Percentiles rank a stretch among this genome's conserved stretches.
Conservation (phyloP, 1,140 invertebrate genomes). For the Sminthurinus signatus region DNA sequence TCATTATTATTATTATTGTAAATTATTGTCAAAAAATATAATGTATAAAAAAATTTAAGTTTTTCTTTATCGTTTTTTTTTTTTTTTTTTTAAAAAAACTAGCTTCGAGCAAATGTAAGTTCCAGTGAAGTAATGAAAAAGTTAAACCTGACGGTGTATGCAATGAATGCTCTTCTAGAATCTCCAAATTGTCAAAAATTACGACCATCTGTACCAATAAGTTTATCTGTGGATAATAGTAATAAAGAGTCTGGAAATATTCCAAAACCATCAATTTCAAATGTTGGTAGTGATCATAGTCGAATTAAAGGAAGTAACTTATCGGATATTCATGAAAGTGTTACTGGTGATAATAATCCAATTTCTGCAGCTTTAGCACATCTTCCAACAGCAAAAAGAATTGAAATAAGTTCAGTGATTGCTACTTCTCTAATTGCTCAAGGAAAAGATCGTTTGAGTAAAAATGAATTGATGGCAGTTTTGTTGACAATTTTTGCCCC, state of each 20-base stretch:
- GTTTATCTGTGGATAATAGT: background rate
- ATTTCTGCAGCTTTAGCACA: conserved; percentile 14
- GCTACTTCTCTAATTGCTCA: background rate
- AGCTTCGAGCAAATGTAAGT: conserved; percentile 24
- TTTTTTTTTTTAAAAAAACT: background rate
- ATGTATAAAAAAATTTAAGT: background rate
- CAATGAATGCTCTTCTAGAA: conserved; percentile 28
- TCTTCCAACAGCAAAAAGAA: conserved; percentile 1
- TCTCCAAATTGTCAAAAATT: conserved; percentile 25
- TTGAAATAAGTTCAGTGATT: background rate
- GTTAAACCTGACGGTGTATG: conserved; percentile 24
- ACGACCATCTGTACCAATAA: conserved; percentile 4
- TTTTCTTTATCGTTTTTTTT: background rate
- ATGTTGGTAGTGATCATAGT: background rate
- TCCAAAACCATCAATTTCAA: background rate
- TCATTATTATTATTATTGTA: background rate
- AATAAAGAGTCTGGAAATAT: background rate
- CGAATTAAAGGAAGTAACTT: background rate
- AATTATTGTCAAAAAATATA: background rate
- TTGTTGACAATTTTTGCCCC: conserved; percentile 2
- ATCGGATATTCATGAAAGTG: background rate
- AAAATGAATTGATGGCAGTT: conserved; percentile 3
- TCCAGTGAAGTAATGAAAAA: conserved; percentile 24
- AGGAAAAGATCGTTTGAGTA: background rate
- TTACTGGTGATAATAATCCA: background rate